Evolutionary conservation across 2,888 invertebrate genomes (phyloP), one percentile per base, ranked within the genome.

Genomic region (Rotaria macrura): DNA sequence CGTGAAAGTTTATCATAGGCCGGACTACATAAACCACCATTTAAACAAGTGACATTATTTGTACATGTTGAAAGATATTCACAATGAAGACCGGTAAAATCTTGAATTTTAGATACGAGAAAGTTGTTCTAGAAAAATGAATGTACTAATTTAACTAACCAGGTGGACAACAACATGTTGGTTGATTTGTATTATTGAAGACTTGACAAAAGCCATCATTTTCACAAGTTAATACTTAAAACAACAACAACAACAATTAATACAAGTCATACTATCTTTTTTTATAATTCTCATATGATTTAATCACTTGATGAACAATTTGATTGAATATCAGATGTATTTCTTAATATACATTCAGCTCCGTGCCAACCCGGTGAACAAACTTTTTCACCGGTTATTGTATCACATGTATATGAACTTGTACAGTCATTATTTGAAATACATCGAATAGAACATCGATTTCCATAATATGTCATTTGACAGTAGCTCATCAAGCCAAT

Each of bases 121-220:
- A 54, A 25, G 14, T 0, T 20, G 10, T 57, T n/a, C 12, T 12
- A 9, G 38, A 34, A 52, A 72, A 54, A 25, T 23, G 84, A 25
- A 72, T n/a, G n/a, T n/a, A 43, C 17, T 12, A 23, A 65, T 49
- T 49, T 47, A 52, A 84, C 7, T 72, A 84, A 40, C 85, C 85
- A 84, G 20, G 65, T 23, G 85, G 72, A 84, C 85, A 85, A 72
- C 85, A 85, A 55, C 85, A 85, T 79, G 84, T 84, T 5, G 84
- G 54, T 43, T 54, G 43, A 74, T 85, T 65, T 34, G 65, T 65
- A 65, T 84, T 54, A 40, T 54, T 84, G 38, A 65, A 65, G 20
- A 20, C 65, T 40, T n/a, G 40, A 43, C 79, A 79, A 6, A 79
- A 79, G 7, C 79, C 79, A n/a, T 14, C 43, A 79, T 79, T 79